Conservation (phyloP, 2,797 vertebrate genomes). For the Sebastes umbrosus region DNA sequence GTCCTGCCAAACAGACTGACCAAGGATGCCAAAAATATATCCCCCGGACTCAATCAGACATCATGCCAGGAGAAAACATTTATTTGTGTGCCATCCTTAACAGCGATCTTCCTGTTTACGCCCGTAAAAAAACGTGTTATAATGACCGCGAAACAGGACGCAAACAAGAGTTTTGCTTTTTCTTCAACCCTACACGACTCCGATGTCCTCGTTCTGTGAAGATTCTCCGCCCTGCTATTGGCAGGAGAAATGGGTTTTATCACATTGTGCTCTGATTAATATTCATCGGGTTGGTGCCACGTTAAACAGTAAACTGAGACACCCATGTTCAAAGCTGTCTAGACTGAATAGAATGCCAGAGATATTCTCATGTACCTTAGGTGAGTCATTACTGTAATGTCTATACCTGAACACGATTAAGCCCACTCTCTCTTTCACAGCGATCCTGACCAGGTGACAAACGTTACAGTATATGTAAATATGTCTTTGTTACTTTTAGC, state of each 20-base stretch:
- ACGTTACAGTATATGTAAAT: background rate
- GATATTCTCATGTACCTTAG: slow-evolving; percentile 29
- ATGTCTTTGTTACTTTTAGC: background rate
- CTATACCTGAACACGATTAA: slow-evolving; percentile 48
- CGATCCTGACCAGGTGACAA: slow-evolving; percentile 26
- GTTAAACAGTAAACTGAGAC: slow-evolving; percentile 34
- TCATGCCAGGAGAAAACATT: slow-evolving; percentile 9
- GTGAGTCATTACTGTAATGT: slow-evolving; percentile 54
- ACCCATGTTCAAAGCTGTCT: slow-evolving; percentile 34
- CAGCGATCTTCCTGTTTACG: background rate
- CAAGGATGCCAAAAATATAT: slow-evolving; percentile 51
- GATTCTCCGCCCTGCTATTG: background rate
- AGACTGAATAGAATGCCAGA: slow-evolving; percentile 50
- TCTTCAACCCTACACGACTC: background rate
- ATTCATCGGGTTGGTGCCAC: slow-evolving; percentile 24
- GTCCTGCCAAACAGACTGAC: slow-evolving; percentile 56
- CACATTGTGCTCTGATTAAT: slow-evolving; percentile 32
- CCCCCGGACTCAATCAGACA: slow-evolving; percentile 20
- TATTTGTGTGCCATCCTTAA: slow-evolving; percentile 39
- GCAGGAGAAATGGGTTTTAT: slow-evolving; percentile 26
- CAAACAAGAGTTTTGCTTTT: background rate
- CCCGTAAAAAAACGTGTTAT: background rate
- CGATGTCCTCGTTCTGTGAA: background rate
- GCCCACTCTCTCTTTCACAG: slow-evolving; percentile 15
- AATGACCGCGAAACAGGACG: slow-evolving; percentile 1